phyloP scores from a whole-genome alignment of 2,888 invertebrate species.

The Cheilosia vulpina region DNA sequence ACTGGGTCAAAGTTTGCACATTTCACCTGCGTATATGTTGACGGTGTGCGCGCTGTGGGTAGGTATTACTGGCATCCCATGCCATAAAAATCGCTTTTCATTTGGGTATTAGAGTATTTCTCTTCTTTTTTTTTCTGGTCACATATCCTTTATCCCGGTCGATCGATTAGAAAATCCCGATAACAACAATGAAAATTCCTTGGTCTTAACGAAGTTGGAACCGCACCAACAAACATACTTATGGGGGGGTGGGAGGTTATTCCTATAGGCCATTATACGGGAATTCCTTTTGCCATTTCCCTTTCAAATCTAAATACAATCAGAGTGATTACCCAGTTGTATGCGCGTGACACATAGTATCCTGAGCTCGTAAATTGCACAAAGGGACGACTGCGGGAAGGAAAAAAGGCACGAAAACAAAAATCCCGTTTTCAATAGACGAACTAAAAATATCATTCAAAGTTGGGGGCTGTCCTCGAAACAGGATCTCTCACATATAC shows the following conservation, averaged over 20 bases:
- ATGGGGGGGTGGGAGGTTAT: slow-evolving; percentile 53
- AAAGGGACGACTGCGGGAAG: slow-evolving; percentile 51
- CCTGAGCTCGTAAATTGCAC: slow-evolving; percentile 68
- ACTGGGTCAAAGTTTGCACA: slow-evolving; percentile 70
- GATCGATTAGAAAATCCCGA: slow-evolving; percentile 72
- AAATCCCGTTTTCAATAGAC: slow-evolving; percentile 47
- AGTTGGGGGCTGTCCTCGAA: slow-evolving; percentile 30
- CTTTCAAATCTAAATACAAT: slow-evolving; percentile 75
- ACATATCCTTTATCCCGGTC: slow-evolving; percentile 59
- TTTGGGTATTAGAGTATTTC: slow-evolving; percentile 60
- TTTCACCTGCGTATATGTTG: slow-evolving; percentile 58
- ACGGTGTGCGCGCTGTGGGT: background rate
- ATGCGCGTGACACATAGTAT: slow-evolving; percentile 73
- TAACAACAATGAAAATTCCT: slow-evolving; percentile 69
- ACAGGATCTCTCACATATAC: slow-evolving; percentile 41
- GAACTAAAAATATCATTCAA: slow-evolving; percentile 60
- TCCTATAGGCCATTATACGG: slow-evolving; percentile 62
- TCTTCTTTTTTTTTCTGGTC: background rate
- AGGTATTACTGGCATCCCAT: slow-evolving; percentile 29
- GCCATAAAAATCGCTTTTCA: slow-evolving; percentile 62
- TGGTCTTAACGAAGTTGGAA: slow-evolving; percentile 55
- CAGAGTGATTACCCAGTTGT: slow-evolving; percentile 74
- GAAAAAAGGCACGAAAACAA: slow-evolving; percentile 40
- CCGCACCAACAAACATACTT: slow-evolving; percentile 31
- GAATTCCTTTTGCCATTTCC: slow-evolving; percentile 73